Conservation (phyloP, 2,113 vertebrate species). For the Sclerurus mexicanus region DNA sequence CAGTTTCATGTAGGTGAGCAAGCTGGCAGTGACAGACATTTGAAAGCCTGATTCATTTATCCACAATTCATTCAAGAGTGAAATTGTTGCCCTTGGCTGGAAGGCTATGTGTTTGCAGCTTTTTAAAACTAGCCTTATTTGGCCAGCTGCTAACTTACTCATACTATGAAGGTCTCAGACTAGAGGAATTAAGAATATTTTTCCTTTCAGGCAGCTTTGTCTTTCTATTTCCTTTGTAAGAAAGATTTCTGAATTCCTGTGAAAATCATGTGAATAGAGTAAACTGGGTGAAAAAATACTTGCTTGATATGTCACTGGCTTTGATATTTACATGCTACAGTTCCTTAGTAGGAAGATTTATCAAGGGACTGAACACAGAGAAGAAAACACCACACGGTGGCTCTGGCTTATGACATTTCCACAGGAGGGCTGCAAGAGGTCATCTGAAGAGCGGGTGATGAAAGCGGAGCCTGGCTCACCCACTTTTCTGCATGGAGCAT, state of each 20-base stretch:
- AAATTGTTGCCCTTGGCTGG: not conserved
- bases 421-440: not conserved
- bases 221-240: not conserved
- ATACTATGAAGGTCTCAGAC: not conserved
- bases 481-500: accelerated
- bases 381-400: not conserved
- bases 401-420: not conserved
- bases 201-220: not conserved
- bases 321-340: not conserved
- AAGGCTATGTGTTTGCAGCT: not conserved
- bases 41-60: not conserved
- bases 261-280: not conserved
- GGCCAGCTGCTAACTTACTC: not conserved
- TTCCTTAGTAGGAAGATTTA: not conserved
- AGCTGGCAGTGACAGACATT: accelerated
- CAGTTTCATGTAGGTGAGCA: not conserved
- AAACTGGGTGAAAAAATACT: not conserved
- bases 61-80: not conserved
- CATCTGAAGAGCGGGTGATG: not conserved
- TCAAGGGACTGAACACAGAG: not conserved
- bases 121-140: not conserved
- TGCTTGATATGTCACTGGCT: not conserved
- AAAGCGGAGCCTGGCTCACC: not conserved
- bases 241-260: not conserved
- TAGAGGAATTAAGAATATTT: not conserved